Evolutionary conservation across 2,113 vertebrate genomes (phyloP), one percentile per base, ranked within the genome.

Genomic region (Ochotona princeps): DNA sequence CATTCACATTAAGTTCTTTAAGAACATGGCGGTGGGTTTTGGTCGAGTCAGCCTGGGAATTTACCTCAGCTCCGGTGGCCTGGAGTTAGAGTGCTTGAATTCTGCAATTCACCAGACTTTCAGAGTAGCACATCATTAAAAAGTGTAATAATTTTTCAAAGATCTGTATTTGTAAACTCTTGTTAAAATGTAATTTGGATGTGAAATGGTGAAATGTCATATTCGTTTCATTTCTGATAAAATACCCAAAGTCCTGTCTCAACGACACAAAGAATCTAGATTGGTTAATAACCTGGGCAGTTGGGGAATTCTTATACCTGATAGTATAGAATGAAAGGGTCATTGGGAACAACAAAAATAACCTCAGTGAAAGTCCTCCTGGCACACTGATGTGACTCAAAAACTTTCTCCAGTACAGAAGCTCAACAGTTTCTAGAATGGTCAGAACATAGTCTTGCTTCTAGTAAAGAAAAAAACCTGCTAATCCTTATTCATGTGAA

Each of bases 161-260:
- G 7, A 35, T 87, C 91, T 87, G 47, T 57, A 65, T 90, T 80
- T 87, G 38, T 63, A n/a, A 7, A 54, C 47, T 69, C 95, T 82
- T 60, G 44, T 5, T 73, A 92, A 81, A 54, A 47, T 8, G 20
- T 54, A 49, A 74, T 74, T 54, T 89, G 93, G 78, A 26, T 85
- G 30, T 84, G 60, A 69, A 89, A 88, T 61, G 78, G 30, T 84
- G 60, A 69, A 89, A 88, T 61, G 78, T 87, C 66, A 20, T 26
- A 8, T 47, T n/a, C 49, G 9, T 76, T 73, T 84, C 1, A 14
- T 57, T 89, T 83, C 60, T 93, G 66, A 35, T 35, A 26, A 74
- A 63, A 61, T 76, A 49, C 67, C 67, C 69, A 17, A 18, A 67
- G 32, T 66, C 18, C 44, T 63, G 7, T 65, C 18, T 66, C 47